Evolutionary conservation across 2,888 invertebrate genomes (phyloP).

Genomic region (Panzeria rudis): DNA sequence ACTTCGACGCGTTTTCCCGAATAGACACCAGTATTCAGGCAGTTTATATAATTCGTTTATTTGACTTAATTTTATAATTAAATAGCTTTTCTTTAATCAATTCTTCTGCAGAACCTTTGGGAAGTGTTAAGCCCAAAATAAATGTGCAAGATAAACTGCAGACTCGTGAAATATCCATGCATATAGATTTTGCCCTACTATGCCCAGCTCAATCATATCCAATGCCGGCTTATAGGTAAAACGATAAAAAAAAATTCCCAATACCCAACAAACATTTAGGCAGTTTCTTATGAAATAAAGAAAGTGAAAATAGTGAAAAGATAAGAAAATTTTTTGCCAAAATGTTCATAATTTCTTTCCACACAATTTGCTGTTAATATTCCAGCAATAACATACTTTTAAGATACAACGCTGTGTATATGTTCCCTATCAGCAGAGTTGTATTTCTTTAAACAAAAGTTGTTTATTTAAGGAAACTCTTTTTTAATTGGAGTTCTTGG

Average conservation of each 20-base stretch:
- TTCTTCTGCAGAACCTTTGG: constrained; percentile 84
- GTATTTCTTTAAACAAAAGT: neutral
- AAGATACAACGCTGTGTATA: neutral
- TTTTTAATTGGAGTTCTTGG: no score
- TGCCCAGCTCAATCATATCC: constrained; percentile 92
- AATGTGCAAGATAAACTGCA: constrained; percentile 88
- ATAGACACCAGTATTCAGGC: constrained; percentile 52
- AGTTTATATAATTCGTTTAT: constrained; percentile 20
- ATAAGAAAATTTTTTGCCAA: neutral
- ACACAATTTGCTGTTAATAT: neutral
- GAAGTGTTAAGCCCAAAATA: constrained; percentile 87
- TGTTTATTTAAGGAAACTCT: no score
- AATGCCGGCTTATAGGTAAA: constrained; percentile 88
- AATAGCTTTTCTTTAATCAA: neutral
- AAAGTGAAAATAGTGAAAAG: neutral
- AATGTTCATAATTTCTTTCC: neutral
- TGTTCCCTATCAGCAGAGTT: neutral
- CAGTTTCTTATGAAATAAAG: constrained; percentile 11
- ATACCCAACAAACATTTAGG: constrained; percentile 28
- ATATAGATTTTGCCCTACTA: constrained; percentile 86
- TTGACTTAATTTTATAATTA: neutral
- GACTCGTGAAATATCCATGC: constrained; percentile 84
- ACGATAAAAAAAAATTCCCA: neutral
- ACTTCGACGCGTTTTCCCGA: no score
- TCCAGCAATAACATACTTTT: neutral